phyloP scores from a whole-genome alignment of 2,888 invertebrate genomes.

The Fabriciana adippe region DNA sequence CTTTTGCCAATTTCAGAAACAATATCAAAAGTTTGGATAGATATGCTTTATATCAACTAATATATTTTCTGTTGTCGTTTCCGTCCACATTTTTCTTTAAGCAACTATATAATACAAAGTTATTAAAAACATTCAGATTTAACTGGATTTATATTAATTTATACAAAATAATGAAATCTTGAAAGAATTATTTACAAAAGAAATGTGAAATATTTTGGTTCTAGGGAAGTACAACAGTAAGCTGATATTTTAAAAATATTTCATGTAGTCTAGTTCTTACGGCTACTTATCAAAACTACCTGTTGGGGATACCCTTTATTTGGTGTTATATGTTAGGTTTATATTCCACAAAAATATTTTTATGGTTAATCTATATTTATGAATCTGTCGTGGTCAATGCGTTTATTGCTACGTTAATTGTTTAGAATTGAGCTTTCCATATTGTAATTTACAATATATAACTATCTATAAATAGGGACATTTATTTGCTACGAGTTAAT shows the following conservation, averaged over 20 bases:
- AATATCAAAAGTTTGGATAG: conserved; percentile 8
- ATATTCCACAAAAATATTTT: conserved; percentile 38
- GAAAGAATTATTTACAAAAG: conserved; percentile 31
- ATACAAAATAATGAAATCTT: neutral
- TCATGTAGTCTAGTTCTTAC: conserved; percentile 22
- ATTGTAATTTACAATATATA: conserved; percentile 13
- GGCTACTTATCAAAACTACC: conserved; percentile 28
- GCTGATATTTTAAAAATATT: conserved; percentile 31
- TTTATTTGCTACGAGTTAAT: conserved; percentile 16
- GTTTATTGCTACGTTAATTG: conserved; percentile 41
- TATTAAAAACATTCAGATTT: neutral
- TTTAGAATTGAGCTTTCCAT: conserved; percentile 69
- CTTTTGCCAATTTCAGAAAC: conserved; percentile 16
- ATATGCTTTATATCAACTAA: conserved; percentile 1
- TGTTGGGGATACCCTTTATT: conserved; percentile 32
- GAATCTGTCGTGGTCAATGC: conserved; percentile 32
- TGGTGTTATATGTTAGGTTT: conserved; percentile 37
- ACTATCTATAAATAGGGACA: conserved; percentile 33
- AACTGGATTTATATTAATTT: neutral
- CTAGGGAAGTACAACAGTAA: conserved; percentile 24
- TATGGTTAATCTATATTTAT: conserved; percentile 32
- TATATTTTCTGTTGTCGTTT: neutral
- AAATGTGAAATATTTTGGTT: conserved; percentile 14
- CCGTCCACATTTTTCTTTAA: conserved; percentile 17
- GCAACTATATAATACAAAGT: neutral